Conservation (phyloP, 2,888 invertebrate species). For the Myopa tessellatipennis region DNA sequence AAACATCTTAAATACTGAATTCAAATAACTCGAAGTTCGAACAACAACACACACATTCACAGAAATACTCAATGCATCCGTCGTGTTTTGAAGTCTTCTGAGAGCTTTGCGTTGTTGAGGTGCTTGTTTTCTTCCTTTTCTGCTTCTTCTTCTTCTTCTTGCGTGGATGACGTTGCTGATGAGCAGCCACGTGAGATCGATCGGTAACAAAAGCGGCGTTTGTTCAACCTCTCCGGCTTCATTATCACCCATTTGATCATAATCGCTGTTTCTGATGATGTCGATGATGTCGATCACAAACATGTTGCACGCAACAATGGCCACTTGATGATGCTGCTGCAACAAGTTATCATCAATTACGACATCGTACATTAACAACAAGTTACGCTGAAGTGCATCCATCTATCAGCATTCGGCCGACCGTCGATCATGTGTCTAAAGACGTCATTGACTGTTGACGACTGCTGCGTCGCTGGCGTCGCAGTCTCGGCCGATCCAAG, state of each 20-base stretch:
- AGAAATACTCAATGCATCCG: too few relatives aligned
- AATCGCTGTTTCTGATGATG: not conserved
- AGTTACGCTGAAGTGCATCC: not conserved
- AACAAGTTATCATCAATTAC: slow-evolving; percentile 40
- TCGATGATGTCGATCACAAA: slow-evolving; percentile 13
- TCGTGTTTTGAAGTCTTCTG: too few relatives aligned
- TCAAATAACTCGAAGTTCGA: slow-evolving; percentile 1
- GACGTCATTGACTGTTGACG: slow-evolving; percentile 1
- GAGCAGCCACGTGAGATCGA: not conserved
- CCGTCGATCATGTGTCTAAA: not conserved
- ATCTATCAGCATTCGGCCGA: not conserved
- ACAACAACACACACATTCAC: too few relatives aligned
- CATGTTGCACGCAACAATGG: not conserved
- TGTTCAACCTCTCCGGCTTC: too few relatives aligned
- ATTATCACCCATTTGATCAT: not conserved
- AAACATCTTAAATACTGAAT: slow-evolving; percentile 5
- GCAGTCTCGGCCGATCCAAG: too few relatives aligned
- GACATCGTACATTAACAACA: slow-evolving; percentile 41
- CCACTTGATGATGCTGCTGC: slow-evolving; percentile 28
- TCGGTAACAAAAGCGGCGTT: not conserved
- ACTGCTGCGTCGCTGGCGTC: not conserved
- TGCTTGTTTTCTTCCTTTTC: too few relatives aligned
- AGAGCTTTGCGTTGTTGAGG: too few relatives aligned
- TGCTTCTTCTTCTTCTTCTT: too few relatives aligned
- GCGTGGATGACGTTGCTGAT: not conserved